phyloP scores from a whole-genome alignment of 2,797 vertebrate species.

The Smutsia temminckii region DNA sequence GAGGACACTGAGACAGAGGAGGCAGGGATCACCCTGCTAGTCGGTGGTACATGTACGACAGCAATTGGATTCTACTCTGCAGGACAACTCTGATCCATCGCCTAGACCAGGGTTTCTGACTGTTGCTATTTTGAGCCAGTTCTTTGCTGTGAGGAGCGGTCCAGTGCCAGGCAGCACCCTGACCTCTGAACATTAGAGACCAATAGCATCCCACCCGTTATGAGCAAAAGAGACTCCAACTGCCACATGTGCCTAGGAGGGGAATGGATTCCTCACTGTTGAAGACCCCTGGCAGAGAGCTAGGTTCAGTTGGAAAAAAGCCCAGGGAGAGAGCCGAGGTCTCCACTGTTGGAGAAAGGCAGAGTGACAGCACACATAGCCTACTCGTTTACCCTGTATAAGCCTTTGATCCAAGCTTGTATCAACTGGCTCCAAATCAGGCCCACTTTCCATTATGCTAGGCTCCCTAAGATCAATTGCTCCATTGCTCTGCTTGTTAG shows the following conservation, averaged over 20 bases:
- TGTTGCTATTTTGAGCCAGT: not conserved
- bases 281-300: not conserved
- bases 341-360: not conserved
- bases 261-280: not conserved
- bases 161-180: no score
- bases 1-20: not conserved
- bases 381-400: not conserved
- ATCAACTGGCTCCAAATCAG: not conserved
- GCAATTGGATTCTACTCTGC: not conserved
- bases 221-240: not conserved
- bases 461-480: constrained; percentile 52
- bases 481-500: constrained; percentile 31
- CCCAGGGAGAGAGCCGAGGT: no score
- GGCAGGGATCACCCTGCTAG: not conserved
- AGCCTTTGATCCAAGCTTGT: not conserved
- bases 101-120: not conserved
- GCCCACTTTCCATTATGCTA: constrained; percentile 33
- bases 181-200: not conserved
- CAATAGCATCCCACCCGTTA: not conserved
- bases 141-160: not conserved
- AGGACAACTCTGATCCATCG: not conserved
- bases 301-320: not conserved
- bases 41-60: fast-evolving
- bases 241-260: not conserved
- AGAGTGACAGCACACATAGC: not conserved